These are phyloP conservation scores for Drosophila ambigua DNA, from an alignment of 1,140 invertebrate species.

Conservation along the genomic window DNA sequence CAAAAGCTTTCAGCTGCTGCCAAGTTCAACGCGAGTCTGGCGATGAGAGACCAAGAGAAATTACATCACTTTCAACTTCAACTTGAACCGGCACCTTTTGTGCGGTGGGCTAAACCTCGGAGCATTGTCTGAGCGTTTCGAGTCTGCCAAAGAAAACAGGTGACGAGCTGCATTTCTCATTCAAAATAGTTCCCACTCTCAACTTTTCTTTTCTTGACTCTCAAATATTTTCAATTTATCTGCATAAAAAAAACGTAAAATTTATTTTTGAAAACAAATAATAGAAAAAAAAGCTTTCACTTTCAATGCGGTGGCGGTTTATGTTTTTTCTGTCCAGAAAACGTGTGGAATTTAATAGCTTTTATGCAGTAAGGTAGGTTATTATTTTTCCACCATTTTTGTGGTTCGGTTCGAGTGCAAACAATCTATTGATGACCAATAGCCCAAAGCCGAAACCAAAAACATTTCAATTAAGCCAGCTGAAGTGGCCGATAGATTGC, in stretches of 20 bases:
- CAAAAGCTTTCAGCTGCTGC: conserved; percentile 21
- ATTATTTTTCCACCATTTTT: conserved; percentile 22
- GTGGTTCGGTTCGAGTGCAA: conserved; percentile 32
- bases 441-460: conserved; percentile 31
- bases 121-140: conserved; percentile 14
- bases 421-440: conserved; percentile 42
- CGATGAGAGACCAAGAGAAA: conserved; percentile 60
- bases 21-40: conserved; percentile 62
- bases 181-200: conserved; percentile 25
- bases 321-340: conserved; percentile 42
- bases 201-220: conserved; percentile 6
- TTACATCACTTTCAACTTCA: conserved; percentile 66
- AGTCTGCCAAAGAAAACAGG: conserved; percentile 23
- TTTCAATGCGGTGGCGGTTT: conserved; percentile 59
- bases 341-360: conserved; percentile 43
- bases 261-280: conserved; percentile 46
- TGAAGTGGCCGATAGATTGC: conserved; percentile 24
- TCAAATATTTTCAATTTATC: conserved; percentile 54
- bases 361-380: conserved; percentile 66
- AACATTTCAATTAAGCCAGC: conserved; percentile 52
- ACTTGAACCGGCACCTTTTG: conserved; percentile 54
- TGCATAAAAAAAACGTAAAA: conserved; percentile 22
- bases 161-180: conserved; percentile 47
- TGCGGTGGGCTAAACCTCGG: conserved; percentile 13
- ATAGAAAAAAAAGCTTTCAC: conserved; percentile 62